Evolutionary conservation across 2,113 vertebrate genomes (phyloP).

Genomic region (Thunnus maccoyii): DNA sequence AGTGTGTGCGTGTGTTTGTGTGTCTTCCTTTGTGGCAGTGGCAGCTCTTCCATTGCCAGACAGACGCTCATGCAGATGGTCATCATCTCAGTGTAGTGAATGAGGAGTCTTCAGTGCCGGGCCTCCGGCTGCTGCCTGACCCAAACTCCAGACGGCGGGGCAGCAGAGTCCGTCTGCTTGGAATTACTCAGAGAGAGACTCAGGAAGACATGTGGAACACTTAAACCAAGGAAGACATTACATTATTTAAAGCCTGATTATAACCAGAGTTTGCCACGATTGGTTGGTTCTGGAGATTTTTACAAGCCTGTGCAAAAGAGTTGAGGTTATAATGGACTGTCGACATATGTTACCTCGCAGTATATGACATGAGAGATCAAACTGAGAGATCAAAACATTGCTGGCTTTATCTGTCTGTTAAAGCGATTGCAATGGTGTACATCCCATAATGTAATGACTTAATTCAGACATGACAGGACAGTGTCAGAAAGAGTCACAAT

Average conservation of each 20-base stretch:
- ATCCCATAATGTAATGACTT: no score
- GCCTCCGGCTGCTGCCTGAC: conserved; percentile 48
- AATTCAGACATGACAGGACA: no score
- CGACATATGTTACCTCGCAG: background rate
- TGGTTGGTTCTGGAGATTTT: background rate
- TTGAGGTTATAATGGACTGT: background rate
- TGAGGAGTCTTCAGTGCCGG: conserved; percentile 30
- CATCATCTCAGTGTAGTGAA: conserved; percentile 43
- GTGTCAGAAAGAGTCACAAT: no score
- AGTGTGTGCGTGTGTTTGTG: conserved; percentile 3
- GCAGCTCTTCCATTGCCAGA: conserved; percentile 34
- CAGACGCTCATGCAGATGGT: conserved; percentile 66
- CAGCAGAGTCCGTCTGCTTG: background rate
- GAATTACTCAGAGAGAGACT: background rate
- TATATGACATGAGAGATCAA: no score
- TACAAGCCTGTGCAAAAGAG: background rate
- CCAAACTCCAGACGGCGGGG: conserved; percentile 27
- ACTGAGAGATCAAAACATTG: no score
- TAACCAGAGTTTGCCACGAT: background rate
- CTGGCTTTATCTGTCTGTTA: no score
- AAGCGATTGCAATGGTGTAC: no score
- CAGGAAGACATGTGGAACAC: background rate
- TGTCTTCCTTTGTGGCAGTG: conserved; percentile 17
- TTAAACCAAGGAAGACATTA: background rate
- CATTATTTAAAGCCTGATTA: background rate